Conservation (phyloP, 2,113 vertebrate genomes). For the Cephalopholis sonnerati region DNA sequence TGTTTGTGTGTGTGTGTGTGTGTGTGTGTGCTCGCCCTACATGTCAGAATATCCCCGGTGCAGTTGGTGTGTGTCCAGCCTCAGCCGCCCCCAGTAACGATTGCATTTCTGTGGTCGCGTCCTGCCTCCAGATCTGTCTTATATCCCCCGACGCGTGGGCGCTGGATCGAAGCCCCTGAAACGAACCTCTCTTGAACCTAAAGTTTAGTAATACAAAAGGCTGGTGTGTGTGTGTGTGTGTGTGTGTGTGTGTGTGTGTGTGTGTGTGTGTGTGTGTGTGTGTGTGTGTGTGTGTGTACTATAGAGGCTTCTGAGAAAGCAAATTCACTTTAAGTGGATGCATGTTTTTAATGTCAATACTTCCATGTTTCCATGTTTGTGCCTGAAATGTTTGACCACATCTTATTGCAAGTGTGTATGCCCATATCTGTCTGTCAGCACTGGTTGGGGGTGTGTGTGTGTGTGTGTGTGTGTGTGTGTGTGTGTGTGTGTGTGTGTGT, state of each 20-base stretch:
- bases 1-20: neutral
- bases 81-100: conserved; percentile 46
- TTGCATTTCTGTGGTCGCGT: conserved; percentile 55
- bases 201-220: conserved; percentile 31
- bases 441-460: neutral
- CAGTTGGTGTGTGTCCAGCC: conserved; percentile 50
- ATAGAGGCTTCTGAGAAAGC: neutral
- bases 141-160: conserved; percentile 43
- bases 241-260: neutral
- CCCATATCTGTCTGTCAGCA: no score
- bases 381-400: neutral
- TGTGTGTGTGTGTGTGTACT: neutral
- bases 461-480: neutral
- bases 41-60: conserved; percentile 43
- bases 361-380: neutral
- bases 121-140: conserved; percentile 64
- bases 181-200: conserved; percentile 41
- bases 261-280: neutral
- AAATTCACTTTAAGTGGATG: conserved; percentile 11
- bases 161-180: conserved; percentile 52
- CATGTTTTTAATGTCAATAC: conserved; percentile 16
- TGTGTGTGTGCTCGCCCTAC: neutral
- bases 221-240: neutral
- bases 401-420: neutral
- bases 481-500: neutral